Percentiles rank a stretch among this genome's conserved stretches.
These are phyloP conservation scores for Acromyrmex charruanus DNA, from an alignment of 1,140 invertebrate species.

Conservation along the genomic window DNA sequence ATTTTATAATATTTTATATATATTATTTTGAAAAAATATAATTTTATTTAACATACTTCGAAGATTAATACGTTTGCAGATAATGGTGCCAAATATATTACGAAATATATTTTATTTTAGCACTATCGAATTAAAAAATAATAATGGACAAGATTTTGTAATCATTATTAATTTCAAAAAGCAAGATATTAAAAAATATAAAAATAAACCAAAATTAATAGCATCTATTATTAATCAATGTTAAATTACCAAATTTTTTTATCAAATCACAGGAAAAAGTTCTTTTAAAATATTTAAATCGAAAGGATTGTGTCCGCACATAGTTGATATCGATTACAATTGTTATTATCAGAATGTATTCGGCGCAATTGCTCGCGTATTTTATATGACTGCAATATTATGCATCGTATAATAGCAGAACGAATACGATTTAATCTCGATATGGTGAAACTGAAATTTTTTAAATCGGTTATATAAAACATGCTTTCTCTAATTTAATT, in stretches of 20 bases:
- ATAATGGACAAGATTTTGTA: background rate
- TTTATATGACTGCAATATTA: constrained; percentile 23
- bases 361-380: background rate
- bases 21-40: background rate
- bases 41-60: background rate
- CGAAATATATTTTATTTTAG: background rate
- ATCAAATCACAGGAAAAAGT: background rate
- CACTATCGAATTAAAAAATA: background rate
- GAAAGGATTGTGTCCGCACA: background rate
- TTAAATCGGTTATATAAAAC: constrained; percentile 12
- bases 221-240: background rate
- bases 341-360: constrained; percentile 9
- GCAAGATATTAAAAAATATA: background rate
- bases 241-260: background rate
- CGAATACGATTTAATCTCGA: constrained; percentile 26
- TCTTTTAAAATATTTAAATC: constrained; percentile 26
- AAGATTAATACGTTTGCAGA: background rate
- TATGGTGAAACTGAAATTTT: constrained; percentile 14
- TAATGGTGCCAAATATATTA: background rate
- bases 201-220: background rate
- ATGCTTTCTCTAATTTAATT: constrained; percentile 21
- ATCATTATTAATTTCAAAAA: background rate
- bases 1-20: no score
- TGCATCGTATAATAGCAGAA: constrained; percentile 11
- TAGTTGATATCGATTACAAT: constrained; percentile 9